Conservation (phyloP, 2,888 invertebrate genomes). For the Eurois occulta region DNA sequence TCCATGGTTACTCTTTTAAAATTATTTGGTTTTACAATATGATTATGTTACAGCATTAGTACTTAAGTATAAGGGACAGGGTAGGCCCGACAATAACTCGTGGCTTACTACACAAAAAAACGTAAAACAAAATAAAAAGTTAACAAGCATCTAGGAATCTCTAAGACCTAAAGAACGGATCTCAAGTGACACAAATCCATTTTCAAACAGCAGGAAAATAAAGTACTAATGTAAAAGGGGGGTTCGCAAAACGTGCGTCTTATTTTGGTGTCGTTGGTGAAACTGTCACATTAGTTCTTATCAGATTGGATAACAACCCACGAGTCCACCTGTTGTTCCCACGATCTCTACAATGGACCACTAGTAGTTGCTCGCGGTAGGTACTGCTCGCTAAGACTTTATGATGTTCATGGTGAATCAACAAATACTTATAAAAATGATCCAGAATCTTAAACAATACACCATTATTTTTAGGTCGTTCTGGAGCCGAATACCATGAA, state of each 20-base stretch:
- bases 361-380: conserved; percentile 29
- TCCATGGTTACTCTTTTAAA: no score
- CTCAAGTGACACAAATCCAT: no score
- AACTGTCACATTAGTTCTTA: conserved; percentile 73
- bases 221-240: background rate
- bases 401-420: background rate
- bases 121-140: no score
- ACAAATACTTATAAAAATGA: background rate
- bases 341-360: conserved; percentile 66
- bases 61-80: no score
- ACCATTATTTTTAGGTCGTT: no score
- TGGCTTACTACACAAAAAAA: no score
- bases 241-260: conserved; percentile 51
- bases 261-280: conserved; percentile 67
- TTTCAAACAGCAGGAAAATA: background rate
- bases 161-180: no score
- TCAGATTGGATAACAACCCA: conserved; percentile 77
- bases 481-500: no score
- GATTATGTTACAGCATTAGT: no score
- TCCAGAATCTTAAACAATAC: background rate
- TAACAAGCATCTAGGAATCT: no score
- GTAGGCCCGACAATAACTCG: no score
- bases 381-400: background rate
- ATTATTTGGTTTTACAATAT: no score
- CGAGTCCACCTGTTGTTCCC: conserved; percentile 77